phyloP scores from a whole-genome alignment of 2,888 invertebrate species.

The Diloba caeruleocephala region DNA sequence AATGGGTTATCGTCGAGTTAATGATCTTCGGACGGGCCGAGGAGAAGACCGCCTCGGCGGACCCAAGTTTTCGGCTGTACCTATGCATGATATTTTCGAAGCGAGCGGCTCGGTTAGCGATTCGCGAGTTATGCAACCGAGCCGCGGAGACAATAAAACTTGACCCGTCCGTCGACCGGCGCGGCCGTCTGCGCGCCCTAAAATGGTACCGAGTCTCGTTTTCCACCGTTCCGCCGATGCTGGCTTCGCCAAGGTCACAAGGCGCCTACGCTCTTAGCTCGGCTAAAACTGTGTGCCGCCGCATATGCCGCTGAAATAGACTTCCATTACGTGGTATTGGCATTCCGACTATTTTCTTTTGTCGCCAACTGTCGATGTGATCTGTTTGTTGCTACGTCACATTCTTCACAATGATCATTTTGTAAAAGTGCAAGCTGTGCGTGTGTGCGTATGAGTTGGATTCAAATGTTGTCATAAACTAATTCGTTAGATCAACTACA shows the following conservation, averaged over 20 bases:
- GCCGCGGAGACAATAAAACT: conserved; percentile 86
- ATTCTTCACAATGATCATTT: conserved; percentile 63
- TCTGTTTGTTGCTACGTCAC: conserved; percentile 69
- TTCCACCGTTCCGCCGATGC: conserved; percentile 81
- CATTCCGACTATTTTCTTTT: conserved; percentile 82
- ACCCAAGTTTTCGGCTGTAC: conserved; percentile 52
- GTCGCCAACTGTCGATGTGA: conserved; percentile 75
- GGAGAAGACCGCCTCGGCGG: conserved; percentile 66
- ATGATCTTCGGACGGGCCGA: conserved; percentile 78
- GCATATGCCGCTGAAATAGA: conserved; percentile 83
- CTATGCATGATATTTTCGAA: conserved; percentile 79
- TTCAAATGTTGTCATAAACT: conserved; percentile 41
- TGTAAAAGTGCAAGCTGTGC: conserved; percentile 67
- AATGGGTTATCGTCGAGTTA: conserved; percentile 83
- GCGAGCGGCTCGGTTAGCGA: conserved; percentile 70
- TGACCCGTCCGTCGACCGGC: conserved; percentile 79
- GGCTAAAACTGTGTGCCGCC: conserved; percentile 81
- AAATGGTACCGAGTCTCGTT: conserved; percentile 86
- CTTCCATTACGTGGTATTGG: conserved; percentile 80
- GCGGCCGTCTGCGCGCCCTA: conserved; percentile 81
- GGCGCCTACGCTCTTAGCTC: conserved; percentile 85
- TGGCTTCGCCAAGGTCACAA: conserved; percentile 81
- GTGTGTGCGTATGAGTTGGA: conserved; percentile 50
- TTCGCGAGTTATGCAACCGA: conserved; percentile 81
- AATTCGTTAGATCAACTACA: conserved; percentile 58